A percentile compares a stretch with the other conserved stretches of the same genome.
Conservation (phyloP, 2,113 vertebrate genomes). For the Philantomba maxwellii region DNA sequence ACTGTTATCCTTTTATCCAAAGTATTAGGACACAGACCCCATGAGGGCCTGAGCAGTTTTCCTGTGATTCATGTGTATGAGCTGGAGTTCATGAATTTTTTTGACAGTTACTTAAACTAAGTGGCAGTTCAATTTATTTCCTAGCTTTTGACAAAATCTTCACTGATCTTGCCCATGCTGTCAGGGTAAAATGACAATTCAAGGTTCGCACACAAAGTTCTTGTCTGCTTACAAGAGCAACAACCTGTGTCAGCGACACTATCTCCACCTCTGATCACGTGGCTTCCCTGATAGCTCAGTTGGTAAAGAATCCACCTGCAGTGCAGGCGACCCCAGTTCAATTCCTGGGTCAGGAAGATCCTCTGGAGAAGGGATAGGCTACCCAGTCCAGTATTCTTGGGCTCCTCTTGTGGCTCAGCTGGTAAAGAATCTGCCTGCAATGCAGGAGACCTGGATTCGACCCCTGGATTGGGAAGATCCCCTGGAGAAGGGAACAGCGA, state of each 20-base stretch:
- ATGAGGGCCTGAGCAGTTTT: neutral
- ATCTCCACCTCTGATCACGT: neutral
- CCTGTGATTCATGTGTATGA: neutral
- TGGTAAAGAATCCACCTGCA: neutral
- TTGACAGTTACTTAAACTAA: neutral
- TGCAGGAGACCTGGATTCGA: accelerated
- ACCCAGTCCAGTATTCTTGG: neutral
- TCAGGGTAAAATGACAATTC: neutral
- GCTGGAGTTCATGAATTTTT: neutral
- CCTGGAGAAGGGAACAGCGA: neutral
- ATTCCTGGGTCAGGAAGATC: neutral
- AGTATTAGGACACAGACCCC: neutral
- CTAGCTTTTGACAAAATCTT: neutral
- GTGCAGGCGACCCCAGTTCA: accelerated
- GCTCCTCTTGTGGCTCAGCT: neutral
- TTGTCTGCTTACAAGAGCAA: neutral
- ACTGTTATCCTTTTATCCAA: neutral
- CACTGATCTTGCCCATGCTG: neutral
- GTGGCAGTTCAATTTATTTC: neutral
- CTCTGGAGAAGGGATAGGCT: neutral
- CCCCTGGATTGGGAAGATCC: neutral
- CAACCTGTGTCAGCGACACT: neutral
- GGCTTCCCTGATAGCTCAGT: neutral
- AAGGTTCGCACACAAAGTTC: neutral
- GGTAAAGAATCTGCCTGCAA: neutral